phyloP scores from a whole-genome alignment of 2,113 vertebrate species.

The Paralichthys olivaceus region DNA sequence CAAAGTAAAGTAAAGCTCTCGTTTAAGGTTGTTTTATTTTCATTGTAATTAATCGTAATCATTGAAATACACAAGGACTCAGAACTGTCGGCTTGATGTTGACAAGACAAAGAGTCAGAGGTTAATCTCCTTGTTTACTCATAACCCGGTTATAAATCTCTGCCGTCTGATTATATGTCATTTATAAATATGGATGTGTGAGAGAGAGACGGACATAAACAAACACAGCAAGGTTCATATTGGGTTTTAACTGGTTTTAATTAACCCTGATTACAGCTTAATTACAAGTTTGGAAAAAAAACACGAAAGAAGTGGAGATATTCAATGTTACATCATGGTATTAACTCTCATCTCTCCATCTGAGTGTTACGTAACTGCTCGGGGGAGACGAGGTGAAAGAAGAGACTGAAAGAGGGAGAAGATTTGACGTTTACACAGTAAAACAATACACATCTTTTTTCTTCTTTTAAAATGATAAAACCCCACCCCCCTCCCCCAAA shows the following conservation, averaged over 20 bases:
- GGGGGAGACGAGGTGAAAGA: slow-evolving; percentile 43
- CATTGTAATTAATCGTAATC: neutral
- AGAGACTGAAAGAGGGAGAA: slow-evolving; percentile 62
- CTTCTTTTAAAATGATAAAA: slow-evolving; percentile 77
- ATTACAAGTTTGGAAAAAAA: slow-evolving; percentile 83
- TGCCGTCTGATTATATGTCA: neutral
- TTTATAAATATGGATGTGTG: slow-evolving; percentile 32
- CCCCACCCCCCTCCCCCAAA: slow-evolving; percentile 31
- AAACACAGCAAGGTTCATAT: slow-evolving; percentile 43
- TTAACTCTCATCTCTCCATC: slow-evolving; percentile 78
- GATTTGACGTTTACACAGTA: slow-evolving; percentile 77
- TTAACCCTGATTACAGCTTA: slow-evolving; percentile 87
- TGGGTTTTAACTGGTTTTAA: slow-evolving; percentile 86
- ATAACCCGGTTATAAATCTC: slow-evolving; percentile 42
- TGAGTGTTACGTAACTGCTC: slow-evolving; percentile 79
- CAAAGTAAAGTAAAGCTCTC: neutral
- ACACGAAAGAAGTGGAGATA: slow-evolving; percentile 77
- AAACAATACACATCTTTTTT: slow-evolving; percentile 78
- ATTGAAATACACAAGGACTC: slow-evolving; percentile 3
- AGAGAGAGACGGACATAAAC: slow-evolving; percentile 48
- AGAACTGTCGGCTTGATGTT: neutral
- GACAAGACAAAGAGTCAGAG: slow-evolving; percentile 33
- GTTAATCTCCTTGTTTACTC: slow-evolving; percentile 73
- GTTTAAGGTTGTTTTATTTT: neutral
- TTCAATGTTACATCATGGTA: slow-evolving; percentile 84